These are phyloP conservation scores for Adineta ricciae DNA, from an alignment of 2,888 invertebrate genomes.

Conservation along the genomic window DNA sequence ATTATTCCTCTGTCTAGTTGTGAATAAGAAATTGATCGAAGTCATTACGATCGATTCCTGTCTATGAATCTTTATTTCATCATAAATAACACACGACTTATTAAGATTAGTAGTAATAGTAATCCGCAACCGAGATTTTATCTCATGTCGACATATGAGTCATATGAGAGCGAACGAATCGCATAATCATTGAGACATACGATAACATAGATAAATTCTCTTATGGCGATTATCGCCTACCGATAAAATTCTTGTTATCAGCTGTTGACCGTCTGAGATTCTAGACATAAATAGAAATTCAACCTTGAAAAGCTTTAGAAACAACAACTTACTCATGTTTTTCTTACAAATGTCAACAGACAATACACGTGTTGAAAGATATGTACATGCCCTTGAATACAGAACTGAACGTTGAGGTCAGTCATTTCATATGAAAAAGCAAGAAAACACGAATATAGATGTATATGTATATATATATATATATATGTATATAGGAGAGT, in stretches of 20 bases:
- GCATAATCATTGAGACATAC: neutral
- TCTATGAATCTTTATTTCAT: neutral
- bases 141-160: neutral
- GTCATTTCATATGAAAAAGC: neutral
- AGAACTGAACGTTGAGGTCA: neutral
- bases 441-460: neutral
- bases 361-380: neutral
- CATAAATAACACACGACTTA: neutral
- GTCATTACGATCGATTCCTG: neutral
- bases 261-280: neutral
- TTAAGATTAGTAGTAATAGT: neutral
- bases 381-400: neutral
- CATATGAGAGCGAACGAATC: neutral
- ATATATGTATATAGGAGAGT: neutral
- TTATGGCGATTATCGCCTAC: slow-evolving; percentile 13
- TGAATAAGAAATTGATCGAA: neutral
- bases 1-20: too few relatives aligned
- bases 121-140: neutral
- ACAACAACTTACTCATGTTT: neutral
- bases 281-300: neutral
- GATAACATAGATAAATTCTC: neutral
- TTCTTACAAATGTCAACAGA: neutral
- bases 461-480: neutral
- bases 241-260: neutral
- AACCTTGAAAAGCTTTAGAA: neutral